Conservation (phyloP, 2,797 vertebrate genomes). For the Gymnodraco acuticeps region DNA sequence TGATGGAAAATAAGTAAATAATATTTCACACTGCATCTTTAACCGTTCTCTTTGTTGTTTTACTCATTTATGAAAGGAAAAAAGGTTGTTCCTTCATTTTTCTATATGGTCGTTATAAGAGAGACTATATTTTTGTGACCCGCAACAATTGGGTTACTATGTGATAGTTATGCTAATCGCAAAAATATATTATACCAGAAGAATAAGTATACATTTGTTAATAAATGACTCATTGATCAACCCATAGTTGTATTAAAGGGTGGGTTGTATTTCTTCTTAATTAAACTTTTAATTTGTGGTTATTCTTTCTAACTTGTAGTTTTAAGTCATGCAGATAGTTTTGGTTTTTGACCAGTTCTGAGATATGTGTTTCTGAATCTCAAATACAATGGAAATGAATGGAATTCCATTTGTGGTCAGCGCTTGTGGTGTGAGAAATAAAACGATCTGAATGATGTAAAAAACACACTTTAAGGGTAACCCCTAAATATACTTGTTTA, state of each 20-base stretch:
- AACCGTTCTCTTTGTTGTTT: background rate
- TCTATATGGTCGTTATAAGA: background rate
- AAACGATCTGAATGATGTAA: background rate
- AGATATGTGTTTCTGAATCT: background rate
- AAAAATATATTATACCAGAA: slow-evolving; percentile 2
- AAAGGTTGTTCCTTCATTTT: background rate
- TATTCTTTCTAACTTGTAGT: background rate
- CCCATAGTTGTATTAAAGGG: slow-evolving; percentile 11
- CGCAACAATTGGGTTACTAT: background rate
- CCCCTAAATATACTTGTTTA: background rate
- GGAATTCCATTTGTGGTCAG: slow-evolving; percentile 2
- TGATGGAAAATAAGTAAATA: background rate
- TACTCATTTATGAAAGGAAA: background rate
- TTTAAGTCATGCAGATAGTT: background rate
- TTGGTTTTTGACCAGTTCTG: slow-evolving; percentile 4
- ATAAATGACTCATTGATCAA: background rate
- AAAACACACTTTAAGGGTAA: background rate
- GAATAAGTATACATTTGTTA: background rate
- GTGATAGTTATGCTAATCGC: slow-evolving; percentile 1
- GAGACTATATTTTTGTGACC: background rate
- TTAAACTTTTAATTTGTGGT: slow-evolving; percentile 13
- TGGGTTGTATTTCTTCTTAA: slow-evolving; percentile 31
- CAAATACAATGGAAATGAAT: background rate
- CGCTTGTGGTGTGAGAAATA: slow-evolving; percentile 1
- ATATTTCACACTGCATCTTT: background rate